Evolutionary conservation across 2,888 invertebrate species (phyloP), one percentile per base, ranked within the genome.

Genomic region (Megaustenia siamemsis): DNA sequence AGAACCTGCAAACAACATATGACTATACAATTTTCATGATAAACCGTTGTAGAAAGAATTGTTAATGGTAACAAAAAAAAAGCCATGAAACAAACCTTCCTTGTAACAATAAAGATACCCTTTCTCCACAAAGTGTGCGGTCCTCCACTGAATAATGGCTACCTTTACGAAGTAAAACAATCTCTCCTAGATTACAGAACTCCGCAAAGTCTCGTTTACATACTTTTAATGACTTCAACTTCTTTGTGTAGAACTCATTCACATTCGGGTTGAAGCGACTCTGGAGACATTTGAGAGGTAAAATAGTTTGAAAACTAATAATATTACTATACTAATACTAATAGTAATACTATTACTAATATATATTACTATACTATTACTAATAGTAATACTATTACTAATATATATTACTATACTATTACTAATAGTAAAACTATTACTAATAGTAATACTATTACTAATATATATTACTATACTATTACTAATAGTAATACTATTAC

Each of bases 101-200:
- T 93, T 96, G 96, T 88, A 97, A 94, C 85, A 97, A 95, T 94
- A 97, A 96, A 69, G 97, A 97, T 71, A 97, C 95, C 91, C 96
- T 95, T 93, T 97, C 96, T 90, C 97, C 97, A 24, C 97, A 96
- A 0, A 96, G 96, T 82, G 97, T 97, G 89, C 96, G 95, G 84
- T 96, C 96, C 93, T 97, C 97, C 32, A 96, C 95, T 60, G 97
- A 97, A 93, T 97, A 97, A 81, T 96, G 96, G 91, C 96, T 96
- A 32, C 97, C 97, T 40, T 96, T 95, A 87, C 96, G 96, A 87
- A 97, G 94, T 78, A 95, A 95, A 90, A 96, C 94, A 89, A 97
- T 94, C 89, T 96, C 95, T 60, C 96, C 97, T 92, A 97, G 96
- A 84, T 95, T 95, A 76, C 96, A 96, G 91, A 97, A 94, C 93